These are phyloP conservation scores for Seladonia tumulorum DNA, from an alignment of 2,888 invertebrate genomes.

Conservation along the genomic window DNA sequence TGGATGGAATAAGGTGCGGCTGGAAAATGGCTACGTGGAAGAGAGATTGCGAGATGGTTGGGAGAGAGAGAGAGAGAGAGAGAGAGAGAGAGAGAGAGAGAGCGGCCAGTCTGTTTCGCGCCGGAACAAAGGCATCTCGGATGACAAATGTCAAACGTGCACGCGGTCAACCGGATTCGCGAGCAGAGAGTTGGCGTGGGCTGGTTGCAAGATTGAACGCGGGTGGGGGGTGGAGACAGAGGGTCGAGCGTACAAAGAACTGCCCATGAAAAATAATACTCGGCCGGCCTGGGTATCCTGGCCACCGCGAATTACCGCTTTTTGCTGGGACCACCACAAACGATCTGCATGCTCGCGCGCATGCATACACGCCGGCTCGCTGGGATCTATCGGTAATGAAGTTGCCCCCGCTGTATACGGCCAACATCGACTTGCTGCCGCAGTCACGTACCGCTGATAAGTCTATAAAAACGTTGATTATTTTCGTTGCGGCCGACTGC, in stretches of 20 bases:
- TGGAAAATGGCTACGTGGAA: conserved; percentile 22
- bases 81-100: too few species aligned
- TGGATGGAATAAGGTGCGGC: neutral
- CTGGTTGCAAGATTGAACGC: conserved; percentile 31
- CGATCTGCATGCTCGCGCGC: neutral
- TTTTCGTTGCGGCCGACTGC: conserved; percentile 21
- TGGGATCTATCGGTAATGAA: conserved; percentile 56
- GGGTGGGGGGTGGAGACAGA: neutral
- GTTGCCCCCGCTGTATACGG: conserved; percentile 22
- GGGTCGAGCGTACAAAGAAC: conserved; percentile 60
- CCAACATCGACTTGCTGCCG: conserved; percentile 23
- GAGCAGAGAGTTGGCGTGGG: conserved; percentile 62
- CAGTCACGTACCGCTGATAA: conserved; percentile 53
- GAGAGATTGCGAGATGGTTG: neutral
- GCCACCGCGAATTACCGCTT: conserved; percentile 56
- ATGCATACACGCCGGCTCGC: neutral
- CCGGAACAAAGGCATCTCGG: conserved; percentile 80
- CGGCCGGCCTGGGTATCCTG: conserved; percentile 34
- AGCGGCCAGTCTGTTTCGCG: conserved; percentile 74
- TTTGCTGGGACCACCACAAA: conserved; percentile 25
- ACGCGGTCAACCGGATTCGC: conserved; percentile 78
- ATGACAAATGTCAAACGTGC: conserved; percentile 79
- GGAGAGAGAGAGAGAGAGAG: too few species aligned
- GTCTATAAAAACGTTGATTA: conserved; percentile 54
- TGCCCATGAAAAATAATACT: conserved; percentile 69